Evolutionary conservation across 2,113 vertebrate species (phyloP).

Genomic region (Nibea albiflora): DNA sequence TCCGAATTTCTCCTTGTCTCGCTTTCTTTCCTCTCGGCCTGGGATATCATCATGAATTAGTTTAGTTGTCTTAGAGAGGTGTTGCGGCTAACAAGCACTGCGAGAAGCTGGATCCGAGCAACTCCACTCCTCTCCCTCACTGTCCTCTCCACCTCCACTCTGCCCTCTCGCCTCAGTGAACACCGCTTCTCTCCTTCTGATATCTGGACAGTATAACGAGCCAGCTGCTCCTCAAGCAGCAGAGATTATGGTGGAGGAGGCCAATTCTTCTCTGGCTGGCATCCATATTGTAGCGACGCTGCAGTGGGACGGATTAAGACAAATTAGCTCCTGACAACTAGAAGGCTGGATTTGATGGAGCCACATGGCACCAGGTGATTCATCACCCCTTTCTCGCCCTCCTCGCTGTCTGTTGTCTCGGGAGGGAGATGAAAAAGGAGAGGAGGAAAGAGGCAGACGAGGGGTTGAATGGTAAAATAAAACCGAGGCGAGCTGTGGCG

Average conservation of each 20-base stretch:
- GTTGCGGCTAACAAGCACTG: slow-evolving; percentile 44
- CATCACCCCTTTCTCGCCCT: slow-evolving; percentile 46
- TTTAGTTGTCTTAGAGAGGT: slow-evolving; percentile 23
- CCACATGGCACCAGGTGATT: slow-evolving; percentile 55
- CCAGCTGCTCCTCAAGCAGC: slow-evolving; percentile 62
- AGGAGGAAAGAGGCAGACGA: not conserved
- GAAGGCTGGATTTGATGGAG: slow-evolving; percentile 68
- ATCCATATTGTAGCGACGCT: slow-evolving; percentile 58
- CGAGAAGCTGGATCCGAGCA: not conserved
- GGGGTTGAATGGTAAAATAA: slow-evolving; percentile 21
- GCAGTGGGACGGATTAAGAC: slow-evolving; percentile 73
- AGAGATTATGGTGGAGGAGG: slow-evolving; percentile 62
- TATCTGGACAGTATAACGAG: slow-evolving; percentile 52
- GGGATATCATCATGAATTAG: slow-evolving; percentile 7
- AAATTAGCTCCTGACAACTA: slow-evolving; percentile 65
- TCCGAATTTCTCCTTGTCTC: not conserved
- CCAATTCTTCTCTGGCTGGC: slow-evolving; percentile 63
- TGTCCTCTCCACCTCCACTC: not conserved
- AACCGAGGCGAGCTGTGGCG: not conserved
- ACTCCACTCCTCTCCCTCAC: not conserved
- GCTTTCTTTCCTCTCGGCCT: not conserved
- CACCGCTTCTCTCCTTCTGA: slow-evolving; percentile 22
- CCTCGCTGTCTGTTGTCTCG: not conserved
- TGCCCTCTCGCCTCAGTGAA: slow-evolving; percentile 23
- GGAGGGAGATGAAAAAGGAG: slow-evolving; percentile 5